Percentiles rank a stretch among this genome's conserved stretches.
Evolutionary conservation across 2,113 vertebrate species (phyloP).

Genomic region (Azemiops feae): DNA sequence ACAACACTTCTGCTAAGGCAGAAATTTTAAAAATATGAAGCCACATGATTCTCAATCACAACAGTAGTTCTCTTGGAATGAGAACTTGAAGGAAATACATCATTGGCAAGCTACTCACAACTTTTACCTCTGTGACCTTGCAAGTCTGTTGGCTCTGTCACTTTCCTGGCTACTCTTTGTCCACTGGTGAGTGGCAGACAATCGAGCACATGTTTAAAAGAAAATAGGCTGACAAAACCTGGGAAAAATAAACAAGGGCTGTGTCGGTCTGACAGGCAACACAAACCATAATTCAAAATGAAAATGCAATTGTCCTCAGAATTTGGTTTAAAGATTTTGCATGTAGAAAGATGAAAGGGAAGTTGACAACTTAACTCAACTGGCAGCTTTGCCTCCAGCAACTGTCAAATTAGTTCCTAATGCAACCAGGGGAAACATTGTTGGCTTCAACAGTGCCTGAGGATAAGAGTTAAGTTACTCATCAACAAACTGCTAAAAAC

Average conservation of each 20-base stretch:
- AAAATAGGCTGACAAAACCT: constrained; percentile 16
- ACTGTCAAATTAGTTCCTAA: constrained; percentile 69
- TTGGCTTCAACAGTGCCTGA: constrained; percentile 47
- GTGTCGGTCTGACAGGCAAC: constrained; percentile 46
- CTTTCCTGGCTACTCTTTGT: constrained; percentile 31
- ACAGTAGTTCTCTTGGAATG: constrained; percentile 28
- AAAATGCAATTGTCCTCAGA: constrained; percentile 49
- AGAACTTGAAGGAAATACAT: constrained; percentile 29
- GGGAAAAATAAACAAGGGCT: constrained; percentile 18
- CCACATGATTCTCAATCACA: constrained; percentile 26
- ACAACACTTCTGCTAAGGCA: background rate
- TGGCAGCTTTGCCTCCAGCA: constrained; percentile 64
- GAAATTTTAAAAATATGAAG: background rate
- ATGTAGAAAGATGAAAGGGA: constrained; percentile 61
- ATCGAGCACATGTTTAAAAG: constrained; percentile 39
- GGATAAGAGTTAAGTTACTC: constrained; percentile 57
- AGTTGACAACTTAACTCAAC: constrained; percentile 68
- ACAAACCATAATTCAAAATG: constrained; percentile 59
- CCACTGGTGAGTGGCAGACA: constrained; percentile 41
- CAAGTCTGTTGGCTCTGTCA: constrained; percentile 32
- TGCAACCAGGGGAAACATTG: constrained; percentile 55
- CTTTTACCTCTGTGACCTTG: constrained; percentile 18
- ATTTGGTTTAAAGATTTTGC: constrained; percentile 57
- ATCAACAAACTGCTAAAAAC: constrained; percentile 54
- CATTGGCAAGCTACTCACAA: background rate